Base-by-base conservation (phyloP, 1,140 invertebrate genomes). In the Lanistes nyassanus region DNA sequence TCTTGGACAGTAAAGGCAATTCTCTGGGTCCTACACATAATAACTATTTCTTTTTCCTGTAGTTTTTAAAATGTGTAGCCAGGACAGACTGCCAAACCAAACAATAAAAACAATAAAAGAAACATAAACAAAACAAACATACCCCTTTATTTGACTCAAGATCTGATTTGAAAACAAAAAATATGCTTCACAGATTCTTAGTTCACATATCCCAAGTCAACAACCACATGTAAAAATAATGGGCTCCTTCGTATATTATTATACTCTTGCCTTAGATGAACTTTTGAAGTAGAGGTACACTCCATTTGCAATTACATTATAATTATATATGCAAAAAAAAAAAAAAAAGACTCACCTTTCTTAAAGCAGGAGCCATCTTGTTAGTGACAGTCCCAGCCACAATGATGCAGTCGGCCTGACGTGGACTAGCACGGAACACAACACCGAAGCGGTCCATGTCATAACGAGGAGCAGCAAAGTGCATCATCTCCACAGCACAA, bases 401-500 rank as follows among this genome's bases (percentile, higher is more conserved):
- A 88, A 99, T 99, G 80, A 99, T 98, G 19, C 97, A 93, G 91
- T 99, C 98, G 26, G 97, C 92, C 78, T 91, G 91, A 73, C 98
- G 92, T 36, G 98, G 98, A 42, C 96, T 97, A 19, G 98, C 98
- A 87, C 98, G 91, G 88, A 99, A 99, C 4, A 99, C 96, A 42
- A 99, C 95, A 82, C 98, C 93, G 88, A 92, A 93, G 79, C 97
- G 91, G 77, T 90, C 97, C 96, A 99, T 98, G 86, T 99, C 98
- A 87, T 99, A 99, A 80, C 97, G 91, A 9, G 98, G 97, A 55
- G 97, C 97, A 79, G 98, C 98, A 76, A 99, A 97, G 90, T 99
- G 98, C 98, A 99, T 99, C 98, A 99, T 99, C 91, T 99, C 97
- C 0, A 99, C 97, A 78, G 97, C 97, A 91, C 97, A 99, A 83